Base-by-base conservation (phyloP, 2,113 vertebrate species). In the Rhinogobius similis region DNA sequence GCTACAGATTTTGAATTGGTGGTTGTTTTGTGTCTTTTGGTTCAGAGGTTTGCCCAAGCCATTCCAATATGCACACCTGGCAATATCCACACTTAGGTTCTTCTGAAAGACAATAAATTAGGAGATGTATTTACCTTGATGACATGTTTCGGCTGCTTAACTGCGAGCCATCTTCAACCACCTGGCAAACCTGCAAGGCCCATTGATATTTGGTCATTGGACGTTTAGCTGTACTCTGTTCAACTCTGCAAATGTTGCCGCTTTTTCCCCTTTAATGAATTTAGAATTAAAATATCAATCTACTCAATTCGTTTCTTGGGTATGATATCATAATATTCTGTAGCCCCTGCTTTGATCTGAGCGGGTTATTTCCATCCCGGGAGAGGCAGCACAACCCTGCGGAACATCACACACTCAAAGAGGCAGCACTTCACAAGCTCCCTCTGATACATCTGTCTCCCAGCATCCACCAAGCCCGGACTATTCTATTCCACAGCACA, bases 401-500 rank as follows among this genome's bases (percentile, higher is more conserved):
- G 64, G 63, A 86, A 73, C 85, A 81, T 85, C 82, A 76, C 39
- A 70, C 12, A 65, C 46, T 65, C n/a, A 8, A 58, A 82, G 76
- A 77, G 58, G 68, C 77, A 73, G 44, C 62, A 79, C 81, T 82
- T 89, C 83, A 82, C 79, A 84, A 65, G 82, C 66, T 67, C 43
- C 55, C 70, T 86, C 75, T 88, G 82, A 87, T 79, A 78, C 73
- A 75, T 71, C 65, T 77, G 74, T 86, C 81, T 84, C 67, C 67
- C 72, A 78, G 77, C 86, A 77, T 74, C 66, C 72, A 82, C 52
- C 68, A 72, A 53, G 74, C 76, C 76, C 77, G 61, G 76, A 81
- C 79, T 83, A 73, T 85, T 80, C 82, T 80, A 76, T 87, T 87
- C 75, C 80, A 69, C 66, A 70, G 75, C 77, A 79, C 80, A 76